Percentiles rank a stretch among this genome's conserved stretches.
Evolutionary conservation across 2,113 vertebrate species (phyloP).

Genomic region (Canis aureus): DNA sequence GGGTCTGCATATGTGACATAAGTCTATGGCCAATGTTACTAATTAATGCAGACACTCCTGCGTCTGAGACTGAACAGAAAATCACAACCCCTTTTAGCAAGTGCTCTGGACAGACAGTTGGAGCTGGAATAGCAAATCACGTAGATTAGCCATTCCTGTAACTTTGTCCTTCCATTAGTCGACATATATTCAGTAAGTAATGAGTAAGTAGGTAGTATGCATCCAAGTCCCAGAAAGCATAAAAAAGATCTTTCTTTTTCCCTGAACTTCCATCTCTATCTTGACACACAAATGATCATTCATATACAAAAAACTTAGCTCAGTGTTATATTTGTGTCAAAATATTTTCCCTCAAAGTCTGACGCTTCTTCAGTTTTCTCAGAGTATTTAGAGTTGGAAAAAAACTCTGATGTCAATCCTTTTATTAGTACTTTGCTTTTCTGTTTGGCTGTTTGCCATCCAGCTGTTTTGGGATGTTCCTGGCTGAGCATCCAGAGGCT

Average conservation of each 20-base stretch:
- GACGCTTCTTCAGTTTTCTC: not conserved
- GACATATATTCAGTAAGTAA: not conserved
- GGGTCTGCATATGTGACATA: not conserved
- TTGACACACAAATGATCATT: not conserved
- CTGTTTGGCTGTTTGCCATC: not conserved
- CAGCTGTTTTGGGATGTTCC: not conserved
- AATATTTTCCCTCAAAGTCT: slow-evolving; percentile 4
- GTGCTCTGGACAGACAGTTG: not conserved
- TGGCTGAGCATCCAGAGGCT: not conserved
- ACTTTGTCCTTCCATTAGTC: not conserved
- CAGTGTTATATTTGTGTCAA: not conserved
- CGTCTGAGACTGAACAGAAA: not conserved
- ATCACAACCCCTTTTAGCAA: not conserved
- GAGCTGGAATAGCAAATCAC: not conserved
- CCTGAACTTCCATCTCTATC: not conserved
- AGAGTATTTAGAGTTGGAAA: not conserved
- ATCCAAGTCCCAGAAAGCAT: not conserved
- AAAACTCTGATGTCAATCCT: not conserved
- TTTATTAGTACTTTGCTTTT: not conserved
- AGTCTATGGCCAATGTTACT: not conserved
- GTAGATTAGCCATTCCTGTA: not conserved
- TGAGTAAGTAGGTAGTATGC: not conserved
- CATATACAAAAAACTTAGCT: not conserved
- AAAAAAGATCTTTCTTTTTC: not conserved
- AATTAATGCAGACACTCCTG: not conserved